These are phyloP conservation scores for Calephelis virginiensis DNA, from an alignment of 1,140 invertebrate genomes.

Conservation along the genomic window DNA sequence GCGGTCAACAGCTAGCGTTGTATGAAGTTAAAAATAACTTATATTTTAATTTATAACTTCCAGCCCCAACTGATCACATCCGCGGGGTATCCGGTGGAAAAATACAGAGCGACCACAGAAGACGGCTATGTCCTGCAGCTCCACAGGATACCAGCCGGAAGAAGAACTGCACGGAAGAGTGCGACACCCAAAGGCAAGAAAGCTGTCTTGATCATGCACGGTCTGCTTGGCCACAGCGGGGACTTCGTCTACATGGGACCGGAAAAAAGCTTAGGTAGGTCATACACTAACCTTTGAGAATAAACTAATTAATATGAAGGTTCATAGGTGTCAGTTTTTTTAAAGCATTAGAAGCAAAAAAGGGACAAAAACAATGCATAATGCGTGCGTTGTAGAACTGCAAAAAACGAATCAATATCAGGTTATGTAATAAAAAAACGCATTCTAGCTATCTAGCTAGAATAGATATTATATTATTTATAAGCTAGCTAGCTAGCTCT, in stretches of 20 bases:
- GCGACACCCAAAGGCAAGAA: conserved; percentile 65
- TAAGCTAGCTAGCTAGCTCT: no score
- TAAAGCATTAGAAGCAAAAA: no score
- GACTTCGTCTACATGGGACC: conserved; percentile 85
- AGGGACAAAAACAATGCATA: no score
- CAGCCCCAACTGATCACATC: conserved; percentile 70
- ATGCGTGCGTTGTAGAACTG: no score
- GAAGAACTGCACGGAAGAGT: conserved; percentile 46
- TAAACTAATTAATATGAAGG: no score
- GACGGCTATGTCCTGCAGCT: conserved; percentile 86
- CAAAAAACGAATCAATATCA: no score
- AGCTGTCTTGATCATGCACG: conserved; percentile 85
- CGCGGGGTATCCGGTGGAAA: conserved; percentile 82
- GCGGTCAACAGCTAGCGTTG: no score
- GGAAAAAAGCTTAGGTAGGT: conserved; percentile 80
- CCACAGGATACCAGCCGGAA: conserved; percentile 81
- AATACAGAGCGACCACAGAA: conserved; percentile 82
- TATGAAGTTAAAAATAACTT: background rate
- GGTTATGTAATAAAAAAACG: no score
- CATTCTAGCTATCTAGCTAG: no score
- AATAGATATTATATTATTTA: no score
- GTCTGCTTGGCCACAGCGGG: conserved; percentile 83
- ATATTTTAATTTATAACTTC: conserved; percentile 14
- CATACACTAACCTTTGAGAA: no score
- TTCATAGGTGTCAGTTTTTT: no score